phyloP scores from a whole-genome alignment of 2,888 invertebrate species.

The Pyrocoelia pectoralis region DNA sequence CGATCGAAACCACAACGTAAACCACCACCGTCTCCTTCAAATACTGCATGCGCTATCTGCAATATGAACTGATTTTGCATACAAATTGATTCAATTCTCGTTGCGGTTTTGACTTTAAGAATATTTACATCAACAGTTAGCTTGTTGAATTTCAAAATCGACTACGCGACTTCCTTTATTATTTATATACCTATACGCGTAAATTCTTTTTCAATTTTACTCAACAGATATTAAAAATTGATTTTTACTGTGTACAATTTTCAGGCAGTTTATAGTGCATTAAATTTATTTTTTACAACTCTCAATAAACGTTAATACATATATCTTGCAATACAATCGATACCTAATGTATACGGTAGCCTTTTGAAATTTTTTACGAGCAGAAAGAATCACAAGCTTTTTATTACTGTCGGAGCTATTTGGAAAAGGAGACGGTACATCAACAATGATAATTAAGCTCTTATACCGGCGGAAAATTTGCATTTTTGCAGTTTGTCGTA shows the following conservation, averaged over 20 bases:
- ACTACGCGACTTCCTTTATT: not conserved
- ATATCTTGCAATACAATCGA: too few relatives aligned
- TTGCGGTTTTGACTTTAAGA: conserved; percentile 15
- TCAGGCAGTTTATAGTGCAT: not conserved
- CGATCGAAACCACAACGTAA: conserved; percentile 36
- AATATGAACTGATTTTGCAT: conserved; percentile 45
- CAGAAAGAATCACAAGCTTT: too few relatives aligned
- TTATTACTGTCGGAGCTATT: too few relatives aligned
- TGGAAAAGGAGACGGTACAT: too few relatives aligned
- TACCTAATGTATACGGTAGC: too few relatives aligned
- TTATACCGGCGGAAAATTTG: too few relatives aligned
- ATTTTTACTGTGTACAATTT: not conserved
- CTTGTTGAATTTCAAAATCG: conserved; percentile 13
- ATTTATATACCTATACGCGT: not conserved
- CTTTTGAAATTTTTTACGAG: too few relatives aligned
- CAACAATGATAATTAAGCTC: too few relatives aligned
- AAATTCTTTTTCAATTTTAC: not conserved
- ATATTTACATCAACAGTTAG: conserved; percentile 9
- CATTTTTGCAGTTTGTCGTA: too few relatives aligned
- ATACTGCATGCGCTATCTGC: conserved; percentile 43
- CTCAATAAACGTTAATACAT: too few relatives aligned
- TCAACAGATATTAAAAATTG: not conserved
- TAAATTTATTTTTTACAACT: not conserved
- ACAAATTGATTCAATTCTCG: conserved; percentile 41
- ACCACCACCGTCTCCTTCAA: conserved; percentile 24